phyloP scores from a whole-genome alignment of 2,113 vertebrate species.

The Nyctibius bracteatus region DNA sequence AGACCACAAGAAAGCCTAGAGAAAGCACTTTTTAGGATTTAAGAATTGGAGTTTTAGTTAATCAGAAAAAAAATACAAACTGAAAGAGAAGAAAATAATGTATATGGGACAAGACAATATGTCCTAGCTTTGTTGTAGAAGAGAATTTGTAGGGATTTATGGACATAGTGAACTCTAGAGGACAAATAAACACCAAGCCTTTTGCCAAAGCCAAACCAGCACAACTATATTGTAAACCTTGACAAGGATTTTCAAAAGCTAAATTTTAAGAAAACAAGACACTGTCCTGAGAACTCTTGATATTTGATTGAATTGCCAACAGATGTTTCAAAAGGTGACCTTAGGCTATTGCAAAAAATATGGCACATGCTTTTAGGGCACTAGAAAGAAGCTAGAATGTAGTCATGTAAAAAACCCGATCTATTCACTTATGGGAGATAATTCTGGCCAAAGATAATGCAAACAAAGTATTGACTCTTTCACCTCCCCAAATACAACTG shows the following conservation, averaged over 20 bases:
- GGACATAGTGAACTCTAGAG: not conserved
- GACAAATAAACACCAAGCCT: not conserved
- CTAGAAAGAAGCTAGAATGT: not conserved
- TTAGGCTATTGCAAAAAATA: not conserved
- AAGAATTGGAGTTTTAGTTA: not conserved
- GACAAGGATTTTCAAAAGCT: not conserved
- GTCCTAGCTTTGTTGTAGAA: not conserved
- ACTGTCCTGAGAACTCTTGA: not conserved
- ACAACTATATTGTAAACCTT: not conserved
- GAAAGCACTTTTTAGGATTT: not conserved
- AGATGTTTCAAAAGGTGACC: not conserved
- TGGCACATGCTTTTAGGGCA: not conserved
- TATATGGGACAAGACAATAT: not conserved
- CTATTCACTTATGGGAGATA: not conserved
- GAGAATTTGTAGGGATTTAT: not conserved
- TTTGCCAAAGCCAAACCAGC: not conserved
- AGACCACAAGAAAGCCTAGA: not conserved
- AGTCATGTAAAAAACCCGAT: accelerated
- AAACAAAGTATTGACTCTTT: not conserved
- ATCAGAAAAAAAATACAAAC: not conserved
- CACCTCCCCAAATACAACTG: not conserved
- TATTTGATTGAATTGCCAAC: not conserved
- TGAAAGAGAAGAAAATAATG: not conserved
- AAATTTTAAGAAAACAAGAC: not conserved
- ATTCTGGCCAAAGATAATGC: not conserved